These are phyloP conservation scores for Caenorhabditis tropicalis DNA, from an alignment of 1,140 invertebrate species.

Conservation along the genomic window DNA sequence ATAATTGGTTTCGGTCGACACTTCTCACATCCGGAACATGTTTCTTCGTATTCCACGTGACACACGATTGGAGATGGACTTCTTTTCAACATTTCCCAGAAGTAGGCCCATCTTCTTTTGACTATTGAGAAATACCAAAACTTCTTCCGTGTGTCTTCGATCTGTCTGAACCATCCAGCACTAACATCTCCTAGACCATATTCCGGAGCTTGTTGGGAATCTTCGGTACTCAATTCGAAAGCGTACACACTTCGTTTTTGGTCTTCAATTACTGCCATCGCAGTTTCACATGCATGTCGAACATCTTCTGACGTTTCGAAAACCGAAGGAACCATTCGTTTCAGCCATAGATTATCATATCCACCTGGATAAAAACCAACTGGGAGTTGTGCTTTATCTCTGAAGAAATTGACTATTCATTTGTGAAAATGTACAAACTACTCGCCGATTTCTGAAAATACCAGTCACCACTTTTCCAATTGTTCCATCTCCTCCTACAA, in stretches of 20 bases:
- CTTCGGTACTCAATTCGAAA: conserved; percentile 46
- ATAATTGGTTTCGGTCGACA: conserved; percentile 53
- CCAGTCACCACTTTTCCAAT: conserved; percentile 56
- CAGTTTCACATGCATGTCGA: conserved; percentile 53
- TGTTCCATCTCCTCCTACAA: conserved; percentile 61
- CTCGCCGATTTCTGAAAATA: conserved; percentile 51
- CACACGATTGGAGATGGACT: conserved; percentile 46
- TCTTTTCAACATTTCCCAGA: conserved; percentile 59
- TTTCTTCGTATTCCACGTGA: conserved; percentile 51
- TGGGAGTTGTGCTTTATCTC: conserved; percentile 44
- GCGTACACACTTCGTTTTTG: conserved; percentile 1
- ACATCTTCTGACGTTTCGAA: conserved; percentile 53
- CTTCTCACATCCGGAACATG: conserved; percentile 51
- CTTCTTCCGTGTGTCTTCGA: conserved; percentile 57
- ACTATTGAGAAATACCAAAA: conserved; percentile 55
- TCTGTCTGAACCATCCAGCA: conserved; percentile 59
- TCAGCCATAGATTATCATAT: conserved; percentile 55
- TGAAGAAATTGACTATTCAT: neutral
- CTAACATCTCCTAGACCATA: conserved; percentile 54
- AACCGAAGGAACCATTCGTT: conserved; percentile 50
- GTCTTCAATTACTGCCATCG: conserved; percentile 59
- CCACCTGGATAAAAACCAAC: conserved; percentile 60
- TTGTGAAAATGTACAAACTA: neutral
- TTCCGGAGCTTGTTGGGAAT: neutral
- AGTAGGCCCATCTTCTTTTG: conserved; percentile 57